Evolutionary conservation across 2,797 vertebrate species (phyloP).

Genomic region (Euthynnus affinis): DNA sequence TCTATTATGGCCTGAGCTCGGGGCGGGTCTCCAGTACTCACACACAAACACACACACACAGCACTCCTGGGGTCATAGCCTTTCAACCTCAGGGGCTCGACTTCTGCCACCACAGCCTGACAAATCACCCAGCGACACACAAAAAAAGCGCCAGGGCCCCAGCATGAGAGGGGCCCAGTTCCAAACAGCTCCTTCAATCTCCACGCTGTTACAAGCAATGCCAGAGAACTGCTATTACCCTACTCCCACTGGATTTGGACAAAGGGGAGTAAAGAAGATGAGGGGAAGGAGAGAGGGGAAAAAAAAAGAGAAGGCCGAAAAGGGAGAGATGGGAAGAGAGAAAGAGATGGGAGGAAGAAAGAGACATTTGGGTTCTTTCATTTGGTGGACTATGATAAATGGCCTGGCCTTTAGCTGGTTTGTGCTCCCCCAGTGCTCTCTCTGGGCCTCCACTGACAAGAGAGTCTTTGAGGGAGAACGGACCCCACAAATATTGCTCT

Average conservation of each 20-base stretch:
- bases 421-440: constrained; percentile 86
- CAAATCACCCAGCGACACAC: constrained; percentile 93
- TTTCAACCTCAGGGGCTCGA: constrained; percentile 99
- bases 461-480: constrained; percentile 84
- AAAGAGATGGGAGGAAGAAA: constrained; percentile 84
- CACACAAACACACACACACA: constrained; percentile 82
- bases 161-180: constrained; percentile 85
- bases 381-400: constrained; percentile 96
- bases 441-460: constrained; percentile 91
- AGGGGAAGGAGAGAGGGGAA: constrained; percentile 62
- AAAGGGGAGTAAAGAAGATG: constrained; percentile 87
- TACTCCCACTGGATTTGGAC: constrained; percentile 90
- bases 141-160: constrained; percentile 92
- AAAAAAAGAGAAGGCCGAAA: constrained; percentile 63
- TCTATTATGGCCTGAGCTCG: constrained; percentile 91
- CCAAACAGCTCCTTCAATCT: constrained; percentile 89
- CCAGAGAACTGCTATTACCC: constrained; percentile 71
- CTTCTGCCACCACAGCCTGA: constrained; percentile 98
- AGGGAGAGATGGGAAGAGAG: constrained; percentile 78
- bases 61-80: constrained; percentile 97
- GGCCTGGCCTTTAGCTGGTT: constrained; percentile 91
- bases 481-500: constrained; percentile 88
- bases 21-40: constrained; percentile 82
- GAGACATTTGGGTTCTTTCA: constrained; percentile 96
- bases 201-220: constrained; percentile 70